Base-by-base conservation (phyloP, 2,797 vertebrate genomes). In the Ataeniobius toweri region DNA sequence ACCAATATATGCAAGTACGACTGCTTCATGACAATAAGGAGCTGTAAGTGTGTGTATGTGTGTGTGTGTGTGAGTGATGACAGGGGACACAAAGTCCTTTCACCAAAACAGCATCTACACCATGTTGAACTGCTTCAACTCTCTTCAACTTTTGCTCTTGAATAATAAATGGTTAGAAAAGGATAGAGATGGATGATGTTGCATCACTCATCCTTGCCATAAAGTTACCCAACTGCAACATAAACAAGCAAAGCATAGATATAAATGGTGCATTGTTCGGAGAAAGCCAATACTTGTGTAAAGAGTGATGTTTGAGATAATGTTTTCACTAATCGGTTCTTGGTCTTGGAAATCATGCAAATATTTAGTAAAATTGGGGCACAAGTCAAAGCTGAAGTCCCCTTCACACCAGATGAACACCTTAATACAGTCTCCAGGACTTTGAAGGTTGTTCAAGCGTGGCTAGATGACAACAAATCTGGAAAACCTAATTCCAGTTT, bases 41-140 rank as follows among this genome's bases (percentile, higher is more conserved):
- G 6, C 67, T 8, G 58, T 76, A 55, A 53, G 68, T 48, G 55
- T 72, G 70, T 67, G 67, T 71, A 61, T 68, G 41, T 3, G 16
- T 73, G 71, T 77, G 59, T 74, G 71, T 74, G 53, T 50, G 74
- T 22, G 72, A 58, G 71, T 71, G 89, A 84, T 90, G 86, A 89
- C 88, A 90, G 83, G 86, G 84, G 88, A 82, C 88, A 84, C 82
- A 84, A 82, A 85, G 74, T 86, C 83, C 75, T 88, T 74, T 91
- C 82, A 79, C 63, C 83, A 80, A 59, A 71, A 75, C 20, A 24
- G 36, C 24, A 31, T 82, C 77, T 84, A 83, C 76, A 85, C 86
- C 78, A 36, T 72, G 77, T 83, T 74, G 73, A 80, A 80, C 73
- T 65, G 69, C 51, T 80, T 80, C 73, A 84, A 83, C 82, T 86